These are phyloP conservation scores for Bubo blakistoni DNA, from an alignment of 2,113 vertebrate genomes.

Conservation along the genomic window DNA sequence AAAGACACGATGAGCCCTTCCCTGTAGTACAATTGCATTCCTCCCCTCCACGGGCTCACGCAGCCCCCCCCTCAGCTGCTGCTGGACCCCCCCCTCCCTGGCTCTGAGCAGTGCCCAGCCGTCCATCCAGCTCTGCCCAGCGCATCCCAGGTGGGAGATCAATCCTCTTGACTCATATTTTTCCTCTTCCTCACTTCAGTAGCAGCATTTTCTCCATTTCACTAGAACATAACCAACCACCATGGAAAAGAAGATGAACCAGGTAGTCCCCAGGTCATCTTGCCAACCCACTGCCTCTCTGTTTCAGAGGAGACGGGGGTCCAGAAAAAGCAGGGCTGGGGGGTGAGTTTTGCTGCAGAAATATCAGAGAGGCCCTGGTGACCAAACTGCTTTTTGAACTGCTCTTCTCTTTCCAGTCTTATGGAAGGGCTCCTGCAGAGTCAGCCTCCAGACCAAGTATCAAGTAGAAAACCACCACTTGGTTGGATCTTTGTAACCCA, in stretches of 20 bases:
- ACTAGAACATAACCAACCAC: neutral
- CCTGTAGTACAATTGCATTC: neutral
- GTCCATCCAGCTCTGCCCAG: neutral
- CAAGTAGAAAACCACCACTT: neutral
- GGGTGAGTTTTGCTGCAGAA: neutral
- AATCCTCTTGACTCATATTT: neutral
- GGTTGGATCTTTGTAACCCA: neutral
- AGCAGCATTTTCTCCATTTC: neutral
- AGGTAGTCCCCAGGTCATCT: neutral
- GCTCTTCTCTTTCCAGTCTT: neutral
- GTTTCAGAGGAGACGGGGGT: neutral
- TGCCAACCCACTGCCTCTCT: neutral
- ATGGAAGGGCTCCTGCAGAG: neutral
- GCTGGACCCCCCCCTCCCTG: no score
- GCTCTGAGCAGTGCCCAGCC: accelerated
- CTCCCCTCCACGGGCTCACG: accelerated
- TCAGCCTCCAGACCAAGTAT: neutral
- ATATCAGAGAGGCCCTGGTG: neutral
- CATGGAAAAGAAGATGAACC: neutral
- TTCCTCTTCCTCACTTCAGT: neutral
- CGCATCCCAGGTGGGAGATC: neutral
- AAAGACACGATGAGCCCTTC: neutral
- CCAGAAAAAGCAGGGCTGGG: neutral
- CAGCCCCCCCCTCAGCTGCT: neutral
- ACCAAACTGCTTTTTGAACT: neutral